phyloP scores from a whole-genome alignment of 2,797 vertebrate species.

The Arremon brunneinucha region DNA sequence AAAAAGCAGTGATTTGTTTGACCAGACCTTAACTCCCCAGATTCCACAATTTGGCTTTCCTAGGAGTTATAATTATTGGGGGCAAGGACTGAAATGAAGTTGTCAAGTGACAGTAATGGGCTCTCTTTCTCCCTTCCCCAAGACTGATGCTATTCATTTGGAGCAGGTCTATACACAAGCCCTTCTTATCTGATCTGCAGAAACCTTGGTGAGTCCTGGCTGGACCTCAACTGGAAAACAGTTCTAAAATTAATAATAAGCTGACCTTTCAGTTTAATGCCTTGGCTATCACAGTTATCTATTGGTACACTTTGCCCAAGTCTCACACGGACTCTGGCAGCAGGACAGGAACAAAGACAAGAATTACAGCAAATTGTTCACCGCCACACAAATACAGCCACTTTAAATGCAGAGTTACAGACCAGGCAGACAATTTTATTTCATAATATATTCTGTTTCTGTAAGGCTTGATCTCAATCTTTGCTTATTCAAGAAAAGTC shows the following conservation, averaged over 20 bases:
- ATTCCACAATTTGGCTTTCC: background rate
- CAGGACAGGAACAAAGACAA: background rate
- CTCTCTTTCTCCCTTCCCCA: background rate
- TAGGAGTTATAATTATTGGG: background rate
- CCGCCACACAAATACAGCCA: background rate
- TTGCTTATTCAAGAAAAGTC: background rate
- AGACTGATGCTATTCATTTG: background rate
- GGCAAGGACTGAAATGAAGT: background rate
- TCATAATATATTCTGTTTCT: background rate
- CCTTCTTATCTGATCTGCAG: slow-evolving; percentile 10
- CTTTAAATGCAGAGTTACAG: background rate
- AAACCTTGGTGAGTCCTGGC: background rate
- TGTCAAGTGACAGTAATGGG: slow-evolving; percentile 6
- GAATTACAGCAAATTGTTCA: background rate
- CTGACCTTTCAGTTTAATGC: background rate
- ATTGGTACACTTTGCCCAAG: background rate
- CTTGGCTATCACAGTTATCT: background rate
- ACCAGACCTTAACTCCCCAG: background rate
- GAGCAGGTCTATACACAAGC: background rate
- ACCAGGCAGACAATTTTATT: background rate
- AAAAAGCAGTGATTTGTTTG: background rate
- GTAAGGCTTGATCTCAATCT: background rate
- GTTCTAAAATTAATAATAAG: slow-evolving; percentile 11
- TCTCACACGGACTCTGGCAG: background rate
- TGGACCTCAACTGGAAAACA: background rate